phyloP scores from a whole-genome alignment of 2,888 invertebrate species.

The Standfussiana lucernea region DNA sequence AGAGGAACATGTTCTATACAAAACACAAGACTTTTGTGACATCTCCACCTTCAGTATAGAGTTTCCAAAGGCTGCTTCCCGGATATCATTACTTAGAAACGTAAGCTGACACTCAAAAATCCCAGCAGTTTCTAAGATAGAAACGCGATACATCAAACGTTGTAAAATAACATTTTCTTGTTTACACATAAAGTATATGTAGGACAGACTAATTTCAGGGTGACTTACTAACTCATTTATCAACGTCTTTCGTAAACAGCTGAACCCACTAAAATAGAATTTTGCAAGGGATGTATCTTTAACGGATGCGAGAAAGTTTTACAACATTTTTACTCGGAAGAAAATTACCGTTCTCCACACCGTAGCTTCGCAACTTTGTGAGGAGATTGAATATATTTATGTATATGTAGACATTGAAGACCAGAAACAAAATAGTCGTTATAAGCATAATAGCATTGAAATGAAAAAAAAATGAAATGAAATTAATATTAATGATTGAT shows the following conservation, averaged over 20 bases:
- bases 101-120: not conserved
- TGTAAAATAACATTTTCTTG: slow-evolving; percentile 21
- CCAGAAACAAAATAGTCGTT: not conserved
- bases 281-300: slow-evolving; percentile 56
- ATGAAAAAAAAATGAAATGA: no score
- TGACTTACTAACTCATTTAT: slow-evolving; percentile 61
- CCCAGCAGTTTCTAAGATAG: not conserved
- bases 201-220: slow-evolving; percentile 46
- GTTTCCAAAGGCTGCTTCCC: not conserved
- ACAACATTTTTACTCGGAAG: slow-evolving; percentile 37
- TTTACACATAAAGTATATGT: slow-evolving; percentile 26
- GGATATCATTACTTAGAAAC: not conserved
- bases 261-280: slow-evolving; percentile 60
- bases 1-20: not conserved
- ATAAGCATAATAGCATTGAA: not conserved
- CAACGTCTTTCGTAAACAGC: slow-evolving; percentile 62
- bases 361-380: slow-evolving; percentile 18
- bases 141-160: slow-evolving; percentile 18
- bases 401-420: not conserved
- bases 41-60: not conserved
- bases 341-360: slow-evolving; percentile 32
- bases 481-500: not conserved
- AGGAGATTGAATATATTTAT: slow-evolving; percentile 22
- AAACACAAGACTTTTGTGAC: not conserved
- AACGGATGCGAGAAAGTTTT: slow-evolving; percentile 43